Evolutionary conservation across 2,888 invertebrate species (phyloP), one percentile per base, ranked within the genome.

Genomic region (Patella ulyssiponensis): DNA sequence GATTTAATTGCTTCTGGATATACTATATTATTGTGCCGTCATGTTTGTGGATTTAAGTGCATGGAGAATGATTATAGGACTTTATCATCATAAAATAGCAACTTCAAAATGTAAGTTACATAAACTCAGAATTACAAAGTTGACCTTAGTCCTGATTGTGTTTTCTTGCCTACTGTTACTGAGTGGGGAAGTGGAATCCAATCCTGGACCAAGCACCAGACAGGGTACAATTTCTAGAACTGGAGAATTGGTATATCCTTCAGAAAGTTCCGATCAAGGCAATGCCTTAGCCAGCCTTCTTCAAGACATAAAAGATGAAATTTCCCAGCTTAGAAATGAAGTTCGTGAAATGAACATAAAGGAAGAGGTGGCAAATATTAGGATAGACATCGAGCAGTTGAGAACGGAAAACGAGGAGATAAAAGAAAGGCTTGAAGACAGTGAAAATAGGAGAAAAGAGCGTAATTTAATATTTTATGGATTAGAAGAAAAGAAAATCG

Each of bases 381-480:
- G 20, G 14, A 7, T 12, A 58, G 58, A 58, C 20, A 20, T 58
- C 14, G 20, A 17, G 17, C 17, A 17, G 20, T 58, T 58, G 20
- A 58, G n/a, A 7, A 20, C 17, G 20, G 58, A 58, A 58, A 58
- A 58, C 20, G 20, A 20, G 17, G 58, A 58, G 20, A 58, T 58
- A n/a, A 17, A 20, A 17, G 58, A 58, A 58, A 58, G 17, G 17
- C n/a, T 58, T n/a, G 58, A 58, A 12, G 17, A n/a, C 20, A 58
- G 17, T 58, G n/a, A 58, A 58, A 58, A 58, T 14, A 58, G 20
- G 20, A 20, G 20, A 5, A 58, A 20, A 58, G n/a, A 58, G 20
- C 17, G 20, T 17, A 58, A 58, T 58, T 58, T 58, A 58, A 58
- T 58, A 58, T 58, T 58, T 58, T 58, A 58, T 20, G 58, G 58